Evolutionary conservation across 2,113 vertebrate genomes (phyloP).

Genomic region (Hymenochirus boettgeri): DNA sequence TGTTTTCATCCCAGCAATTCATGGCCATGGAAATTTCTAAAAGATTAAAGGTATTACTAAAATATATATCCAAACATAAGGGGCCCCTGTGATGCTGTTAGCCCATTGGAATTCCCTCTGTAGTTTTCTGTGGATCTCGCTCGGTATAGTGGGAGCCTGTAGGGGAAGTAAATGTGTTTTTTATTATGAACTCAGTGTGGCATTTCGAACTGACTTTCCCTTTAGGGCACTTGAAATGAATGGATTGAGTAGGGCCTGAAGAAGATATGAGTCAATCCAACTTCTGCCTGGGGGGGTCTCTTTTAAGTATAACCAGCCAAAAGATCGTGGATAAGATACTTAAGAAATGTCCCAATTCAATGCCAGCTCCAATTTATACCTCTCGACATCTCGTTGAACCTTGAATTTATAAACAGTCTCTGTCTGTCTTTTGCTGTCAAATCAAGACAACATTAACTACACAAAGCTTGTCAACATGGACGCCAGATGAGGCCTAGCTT

Average conservation of each 20-base stretch:
- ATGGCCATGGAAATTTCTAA: too few relatives aligned
- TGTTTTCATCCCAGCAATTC: too few relatives aligned
- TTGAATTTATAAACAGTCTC: conserved; percentile 14
- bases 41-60: too few relatives aligned
- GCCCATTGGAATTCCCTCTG: too few relatives aligned
- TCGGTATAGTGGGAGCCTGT: too few relatives aligned
- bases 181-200: conserved; percentile 14
- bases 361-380: conserved; percentile 19
- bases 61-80: too few relatives aligned
- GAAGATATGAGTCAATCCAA: conserved; percentile 21
- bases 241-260: conserved; percentile 15
- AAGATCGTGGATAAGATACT: conserved; percentile 11
- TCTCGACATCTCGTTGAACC: conserved; percentile 21
- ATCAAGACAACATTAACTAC: background rate
- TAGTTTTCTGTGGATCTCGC: too few relatives aligned
- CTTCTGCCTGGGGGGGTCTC: background rate
- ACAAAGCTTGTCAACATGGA: background rate
- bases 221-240: too few relatives aligned
- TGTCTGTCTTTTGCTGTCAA: background rate
- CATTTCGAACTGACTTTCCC: conserved; percentile 1
- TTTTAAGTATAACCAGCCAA: conserved; percentile 4
- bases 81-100: too few relatives aligned
- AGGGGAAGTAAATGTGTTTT: conserved; percentile 9
- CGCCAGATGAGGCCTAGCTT: background rate
- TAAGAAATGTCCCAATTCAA: background rate